Conservation (phyloP, 2,113 vertebrate genomes). For the Callaeas wilsoni region DNA sequence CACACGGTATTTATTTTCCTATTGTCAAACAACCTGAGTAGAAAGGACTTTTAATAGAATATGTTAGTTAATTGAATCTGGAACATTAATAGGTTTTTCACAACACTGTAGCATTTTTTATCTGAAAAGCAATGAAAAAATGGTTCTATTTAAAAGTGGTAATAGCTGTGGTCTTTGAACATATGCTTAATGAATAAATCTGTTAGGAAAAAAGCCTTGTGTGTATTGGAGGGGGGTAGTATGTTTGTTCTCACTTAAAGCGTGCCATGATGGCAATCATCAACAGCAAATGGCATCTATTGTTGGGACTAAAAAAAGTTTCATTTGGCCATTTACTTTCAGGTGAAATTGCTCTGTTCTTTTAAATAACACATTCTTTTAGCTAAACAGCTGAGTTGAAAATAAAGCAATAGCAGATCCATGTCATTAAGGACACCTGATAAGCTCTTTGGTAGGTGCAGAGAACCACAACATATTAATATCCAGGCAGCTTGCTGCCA, state of each 20-base stretch:
- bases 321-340: background rate
- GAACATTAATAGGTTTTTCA: constrained; percentile 30
- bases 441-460: background rate
- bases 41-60: background rate
- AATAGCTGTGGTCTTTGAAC: constrained; percentile 61
- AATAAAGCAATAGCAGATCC: background rate
- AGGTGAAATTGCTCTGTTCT: constrained; percentile 7
- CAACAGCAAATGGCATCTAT: constrained; percentile 1
- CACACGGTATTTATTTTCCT: background rate
- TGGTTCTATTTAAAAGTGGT: constrained; percentile 50
- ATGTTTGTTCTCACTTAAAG: constrained; percentile 51
- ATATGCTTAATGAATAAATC: constrained; percentile 54
- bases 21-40: background rate
- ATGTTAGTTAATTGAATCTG: constrained; percentile 57
- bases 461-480: background rate
- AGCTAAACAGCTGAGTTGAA: background rate
- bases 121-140: constrained; percentile 54
- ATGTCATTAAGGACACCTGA: background rate
- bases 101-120: constrained; percentile 34
- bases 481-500: constrained; percentile 12
- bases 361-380: background rate
- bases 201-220: constrained; percentile 42
- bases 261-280: background rate
- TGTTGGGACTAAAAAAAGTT: background rate
- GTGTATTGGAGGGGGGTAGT: constrained; percentile 31